Conservation (phyloP, 2,888 invertebrate species). For the Anagyrus pseudococci region DNA sequence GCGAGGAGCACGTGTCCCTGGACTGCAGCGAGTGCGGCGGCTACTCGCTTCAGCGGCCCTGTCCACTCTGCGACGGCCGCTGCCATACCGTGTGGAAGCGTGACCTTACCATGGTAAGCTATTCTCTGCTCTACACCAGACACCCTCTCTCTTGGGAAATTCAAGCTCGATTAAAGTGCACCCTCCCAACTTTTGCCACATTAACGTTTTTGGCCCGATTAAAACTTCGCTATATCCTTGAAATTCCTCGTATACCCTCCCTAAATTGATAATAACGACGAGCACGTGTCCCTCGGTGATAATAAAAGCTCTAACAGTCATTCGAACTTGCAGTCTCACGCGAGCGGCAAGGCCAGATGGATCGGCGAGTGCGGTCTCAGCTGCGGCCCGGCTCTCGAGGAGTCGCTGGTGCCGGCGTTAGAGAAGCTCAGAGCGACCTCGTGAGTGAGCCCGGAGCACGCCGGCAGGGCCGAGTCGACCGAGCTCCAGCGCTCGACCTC, state of each 20-base stretch:
- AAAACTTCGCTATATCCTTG: no score
- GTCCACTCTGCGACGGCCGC: conserved; percentile 77
- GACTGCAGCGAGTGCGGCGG: conserved; percentile 84
- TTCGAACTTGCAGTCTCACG: conserved; percentile 70
- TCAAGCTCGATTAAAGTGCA: no score
- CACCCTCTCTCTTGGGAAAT: background rate
- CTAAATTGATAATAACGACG: no score
- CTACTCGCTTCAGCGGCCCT: conserved; percentile 77
- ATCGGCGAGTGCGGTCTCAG: conserved; percentile 69
- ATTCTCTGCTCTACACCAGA: background rate
- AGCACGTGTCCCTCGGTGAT: no score
- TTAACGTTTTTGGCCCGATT: no score
- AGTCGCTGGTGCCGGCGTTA: conserved; percentile 56
- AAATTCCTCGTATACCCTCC: no score
- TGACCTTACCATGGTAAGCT: conserved; percentile 76
- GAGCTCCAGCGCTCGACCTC: no score
- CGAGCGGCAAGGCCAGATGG: conserved; percentile 76
- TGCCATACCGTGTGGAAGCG: conserved; percentile 78
- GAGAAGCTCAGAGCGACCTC: conserved; percentile 60
- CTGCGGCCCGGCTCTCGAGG: conserved; percentile 61
- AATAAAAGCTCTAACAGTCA: no score
- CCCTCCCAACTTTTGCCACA: no score
- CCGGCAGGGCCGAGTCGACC: background rate
- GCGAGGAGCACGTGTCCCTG: conserved; percentile 76
- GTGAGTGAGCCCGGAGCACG: conserved; percentile 49